These are phyloP conservation scores for Chlorospingus flavigularis DNA, from an alignment of 2,797 vertebrate genomes.

Conservation along the genomic window DNA sequence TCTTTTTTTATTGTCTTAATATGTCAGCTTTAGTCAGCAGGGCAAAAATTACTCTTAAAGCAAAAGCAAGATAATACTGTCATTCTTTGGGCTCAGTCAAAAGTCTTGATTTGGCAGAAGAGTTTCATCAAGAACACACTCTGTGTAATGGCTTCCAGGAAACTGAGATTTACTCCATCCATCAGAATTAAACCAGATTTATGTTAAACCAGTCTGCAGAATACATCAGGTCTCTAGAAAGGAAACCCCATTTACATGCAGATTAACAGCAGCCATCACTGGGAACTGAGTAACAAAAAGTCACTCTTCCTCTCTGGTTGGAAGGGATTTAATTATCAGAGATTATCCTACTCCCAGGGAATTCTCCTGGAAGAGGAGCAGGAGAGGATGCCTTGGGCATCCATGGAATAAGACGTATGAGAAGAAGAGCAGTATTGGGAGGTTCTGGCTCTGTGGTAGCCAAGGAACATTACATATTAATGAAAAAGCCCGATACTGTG, in stretches of 20 bases:
- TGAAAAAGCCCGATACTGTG: rapidly evolving
- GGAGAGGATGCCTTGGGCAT: neutral
- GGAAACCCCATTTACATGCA: neutral
- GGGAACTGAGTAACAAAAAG: neutral
- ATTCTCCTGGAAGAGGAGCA: neutral
- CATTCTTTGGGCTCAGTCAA: neutral
- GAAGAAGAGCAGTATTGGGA: neutral
- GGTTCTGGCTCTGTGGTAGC: neutral
- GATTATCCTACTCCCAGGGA: neutral
- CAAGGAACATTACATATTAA: neutral
- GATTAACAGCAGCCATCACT: neutral
- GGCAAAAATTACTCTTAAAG: neutral
- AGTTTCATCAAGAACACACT: neutral
- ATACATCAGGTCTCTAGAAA: neutral
- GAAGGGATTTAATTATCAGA: neutral
- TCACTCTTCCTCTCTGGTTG: neutral
- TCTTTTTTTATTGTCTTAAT: neutral
- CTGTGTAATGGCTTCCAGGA: neutral
- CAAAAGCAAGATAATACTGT: neutral
- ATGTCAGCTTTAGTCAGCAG: neutral
- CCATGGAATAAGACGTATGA: neutral
- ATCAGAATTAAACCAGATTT: neutral
- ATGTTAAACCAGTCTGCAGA: neutral
- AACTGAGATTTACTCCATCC: neutral
- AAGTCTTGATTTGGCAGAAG: neutral